A percentile compares a stretch with the other conserved stretches of the same genome.
phyloP scores from a whole-genome alignment of 2,888 invertebrate species.

The Drosophila suboccidentalis region DNA sequence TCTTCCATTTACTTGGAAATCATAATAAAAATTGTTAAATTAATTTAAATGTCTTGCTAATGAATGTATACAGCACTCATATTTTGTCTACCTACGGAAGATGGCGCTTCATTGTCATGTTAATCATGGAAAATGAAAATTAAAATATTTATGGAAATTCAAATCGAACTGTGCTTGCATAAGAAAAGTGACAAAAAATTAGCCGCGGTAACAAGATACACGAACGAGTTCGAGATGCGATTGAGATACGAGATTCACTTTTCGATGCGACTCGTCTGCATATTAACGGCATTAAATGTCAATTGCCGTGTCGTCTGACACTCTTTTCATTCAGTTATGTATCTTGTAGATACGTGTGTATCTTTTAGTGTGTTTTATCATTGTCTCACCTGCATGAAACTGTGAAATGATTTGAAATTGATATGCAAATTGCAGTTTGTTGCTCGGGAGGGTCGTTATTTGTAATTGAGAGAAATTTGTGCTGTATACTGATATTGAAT shows the following conservation, averaged over 20 bases:
- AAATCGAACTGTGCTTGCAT: slow-evolving; percentile 51
- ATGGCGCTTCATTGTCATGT: slow-evolving; percentile 58
- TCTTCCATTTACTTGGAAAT: not conserved
- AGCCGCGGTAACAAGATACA: slow-evolving; percentile 48
- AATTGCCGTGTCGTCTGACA: slow-evolving; percentile 62
- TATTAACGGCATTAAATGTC: slow-evolving; percentile 65
- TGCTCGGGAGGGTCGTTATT: not conserved
- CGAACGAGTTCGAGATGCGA: slow-evolving; percentile 25
- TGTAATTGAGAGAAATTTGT: slow-evolving; percentile 55
- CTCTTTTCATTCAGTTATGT: slow-evolving; percentile 27
- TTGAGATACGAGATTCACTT: slow-evolving; percentile 42
- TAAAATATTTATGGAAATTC: slow-evolving; percentile 33
- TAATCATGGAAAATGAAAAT: slow-evolving; percentile 53
- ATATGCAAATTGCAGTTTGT: slow-evolving; percentile 66
- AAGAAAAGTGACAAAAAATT: slow-evolving; percentile 72
- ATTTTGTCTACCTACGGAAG: slow-evolving; percentile 41
- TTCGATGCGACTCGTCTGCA: slow-evolving; percentile 34
- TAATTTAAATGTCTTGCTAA: slow-evolving; percentile 80
- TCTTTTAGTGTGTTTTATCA: slow-evolving; percentile 32
- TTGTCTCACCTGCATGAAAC: slow-evolving; percentile 54
- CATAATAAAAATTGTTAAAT: slow-evolving; percentile 63
- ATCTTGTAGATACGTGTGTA: slow-evolving; percentile 11
- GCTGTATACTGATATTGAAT: slow-evolving; percentile 30
- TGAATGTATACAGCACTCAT: slow-evolving; percentile 69
- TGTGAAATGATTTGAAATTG: slow-evolving; percentile 66